Evolutionary conservation across 2,113 vertebrate genomes (phyloP).

Genomic region (Laterallus jamaicensis): DNA sequence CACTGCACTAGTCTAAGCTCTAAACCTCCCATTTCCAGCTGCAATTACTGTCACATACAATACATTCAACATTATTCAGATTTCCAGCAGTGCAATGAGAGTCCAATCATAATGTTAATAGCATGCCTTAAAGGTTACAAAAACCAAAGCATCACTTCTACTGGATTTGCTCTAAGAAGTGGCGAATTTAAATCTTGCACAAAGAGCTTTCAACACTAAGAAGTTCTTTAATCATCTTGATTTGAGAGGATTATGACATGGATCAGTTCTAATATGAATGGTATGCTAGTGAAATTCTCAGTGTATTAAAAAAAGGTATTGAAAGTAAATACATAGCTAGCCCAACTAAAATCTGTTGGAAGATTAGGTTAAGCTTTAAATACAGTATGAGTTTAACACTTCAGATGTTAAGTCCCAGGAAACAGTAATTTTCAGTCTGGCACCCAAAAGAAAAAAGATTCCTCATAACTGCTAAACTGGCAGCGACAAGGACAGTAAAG

Average conservation of each 20-base stretch:
- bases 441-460: not conserved
- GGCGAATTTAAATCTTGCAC: not conserved
- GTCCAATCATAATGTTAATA: not conserved
- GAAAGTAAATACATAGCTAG: not conserved
- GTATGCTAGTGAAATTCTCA: not conserved
- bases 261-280: not conserved
- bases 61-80: not conserved
- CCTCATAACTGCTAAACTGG: not conserved
- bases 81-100: not conserved
- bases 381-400: not conserved
- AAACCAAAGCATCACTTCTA: not conserved
- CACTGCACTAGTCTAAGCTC: not conserved
- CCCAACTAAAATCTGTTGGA: not conserved
- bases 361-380: conserved; percentile 27
- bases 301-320: not conserved
- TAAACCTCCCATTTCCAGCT: not conserved
- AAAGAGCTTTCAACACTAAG: not conserved
- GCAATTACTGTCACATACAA: not conserved
- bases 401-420: not conserved
- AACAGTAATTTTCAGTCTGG: not conserved
- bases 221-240: conserved; percentile 20
- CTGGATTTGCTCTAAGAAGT: not conserved
- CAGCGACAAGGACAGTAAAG: not conserved
- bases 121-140: not conserved
- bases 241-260: conserved; percentile 9